Evolutionary conservation across 2,888 invertebrate genomes (phyloP).

Genomic region (Ophonus ardosiacus): DNA sequence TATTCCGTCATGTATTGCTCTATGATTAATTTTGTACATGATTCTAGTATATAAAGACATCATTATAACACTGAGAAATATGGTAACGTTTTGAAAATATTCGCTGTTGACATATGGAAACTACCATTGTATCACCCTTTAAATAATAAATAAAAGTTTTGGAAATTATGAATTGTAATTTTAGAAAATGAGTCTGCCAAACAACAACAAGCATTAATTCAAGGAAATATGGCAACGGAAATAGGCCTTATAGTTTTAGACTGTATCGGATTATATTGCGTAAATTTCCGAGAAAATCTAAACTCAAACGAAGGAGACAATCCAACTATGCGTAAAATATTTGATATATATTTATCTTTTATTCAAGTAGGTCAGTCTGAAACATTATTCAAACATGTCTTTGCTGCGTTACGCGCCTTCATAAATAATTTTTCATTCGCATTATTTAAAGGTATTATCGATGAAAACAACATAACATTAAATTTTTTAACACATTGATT

Average conservation of each 20-base stretch:
- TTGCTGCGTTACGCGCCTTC: slow-evolving; percentile 93
- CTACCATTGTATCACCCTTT: too few species aligned
- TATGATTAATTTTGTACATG: too few species aligned
- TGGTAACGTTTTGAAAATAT: too few species aligned
- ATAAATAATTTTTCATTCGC: slow-evolving; percentile 89
- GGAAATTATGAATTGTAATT: background rate
- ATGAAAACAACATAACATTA: background rate
- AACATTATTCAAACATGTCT: slow-evolving; percentile 91
- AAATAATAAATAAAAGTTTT: background rate
- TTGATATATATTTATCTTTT: slow-evolving; percentile 91
- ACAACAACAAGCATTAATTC: slow-evolving; percentile 82
- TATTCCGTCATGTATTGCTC: too few species aligned
- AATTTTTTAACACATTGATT: slow-evolving; percentile 62
- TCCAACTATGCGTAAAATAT: slow-evolving; percentile 87
- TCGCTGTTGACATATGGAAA: too few species aligned
- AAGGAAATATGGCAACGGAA: slow-evolving; percentile 92
- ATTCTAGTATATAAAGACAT: too few species aligned
- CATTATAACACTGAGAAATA: too few species aligned
- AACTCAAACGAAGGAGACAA: slow-evolving; percentile 83
- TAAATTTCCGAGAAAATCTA: slow-evolving; percentile 81
- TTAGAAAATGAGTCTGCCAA: slow-evolving; percentile 79
- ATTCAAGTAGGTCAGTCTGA: slow-evolving; percentile 95
- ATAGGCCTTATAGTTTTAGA: slow-evolving; percentile 93
- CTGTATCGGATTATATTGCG: slow-evolving; percentile 90
- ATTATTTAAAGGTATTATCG: slow-evolving; percentile 83